Base-by-base conservation (phyloP, 2,113 vertebrate species). In the Laticauda colubrina region DNA sequence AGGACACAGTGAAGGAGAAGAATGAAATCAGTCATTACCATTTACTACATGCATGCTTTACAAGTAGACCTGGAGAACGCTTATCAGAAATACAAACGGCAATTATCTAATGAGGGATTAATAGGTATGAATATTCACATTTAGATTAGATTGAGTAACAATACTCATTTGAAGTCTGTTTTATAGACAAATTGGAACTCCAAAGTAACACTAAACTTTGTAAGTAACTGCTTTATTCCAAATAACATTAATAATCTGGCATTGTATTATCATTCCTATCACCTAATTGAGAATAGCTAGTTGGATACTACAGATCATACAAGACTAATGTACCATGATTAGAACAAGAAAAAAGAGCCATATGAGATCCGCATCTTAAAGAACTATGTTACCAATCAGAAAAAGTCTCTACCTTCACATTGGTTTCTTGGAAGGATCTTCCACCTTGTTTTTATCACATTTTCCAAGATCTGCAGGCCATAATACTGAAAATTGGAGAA, bases 371-470 rank as follows among this genome's bases (percentile, higher is more conserved):
- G 3, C 34, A 81, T 81, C 20, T 81, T 81, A 69, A 90, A 48
- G 21, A 81, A 21, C 34, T 45, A 45, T 53, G 59, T 21, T 89
- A 12, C 4, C 88, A 93, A 91, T 85, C 75, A 53, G 89, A 87
- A 95, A 56, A 11, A 34, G n/a, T 55, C 34, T 97, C 96, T 99
- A 99, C 99, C 99, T 98, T 99, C 99, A 95, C 99, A 99, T 85
- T 99, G 99, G 97, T 98, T 98, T 95, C 99, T 98, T 11, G 99
- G 99, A 85, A 99, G 98, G 97, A 99, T 99, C 98, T 99, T 99
- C 99, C 99, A 99, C 96, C 99, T 98, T 94, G 99, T 99, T 98
- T 99, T 99, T 96, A 99, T 99, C 97, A 99, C 99, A 1, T 98
- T 98, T 98, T 99, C 99, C 97, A 99, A 98, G 96, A 99, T 99